Base-by-base conservation (phyloP, 2,888 invertebrate species). In the Sphaerophoria taeniata region DNA sequence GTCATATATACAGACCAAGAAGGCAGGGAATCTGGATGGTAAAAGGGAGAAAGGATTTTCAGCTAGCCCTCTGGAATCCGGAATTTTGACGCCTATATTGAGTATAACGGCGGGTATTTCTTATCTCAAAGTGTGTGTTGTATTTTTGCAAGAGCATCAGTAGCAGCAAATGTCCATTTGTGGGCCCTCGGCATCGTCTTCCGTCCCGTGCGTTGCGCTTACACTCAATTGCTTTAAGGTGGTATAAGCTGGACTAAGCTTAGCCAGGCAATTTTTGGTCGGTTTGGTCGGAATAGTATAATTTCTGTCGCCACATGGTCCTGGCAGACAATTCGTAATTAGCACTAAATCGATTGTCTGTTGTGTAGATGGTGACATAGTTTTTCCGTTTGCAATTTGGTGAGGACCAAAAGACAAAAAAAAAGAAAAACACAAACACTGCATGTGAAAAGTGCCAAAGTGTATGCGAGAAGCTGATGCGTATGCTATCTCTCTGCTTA, bases 151-250 rank as follows among this genome's bases (percentile, higher is more conserved):
- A 45, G 6, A 43, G 31, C 39, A 39, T 6, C 39, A 58, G 58
- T 6, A 43, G 31, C 24, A 24, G 24, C 24, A 24, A 24, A 24
- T 45, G 58, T 34, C 14, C 56, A 65, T 65, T 24, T 24, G 24
- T n/a, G n/a, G n/a, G n/a, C n/a, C n/a, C n/a, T 24, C 24, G 24
- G 24, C 24, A 24, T 24, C 24, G n/a, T n/a, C n/a, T n/a, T n/a
- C n/a, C n/a, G n/a, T n/a, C n/a, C n/a, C n/a, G n/a, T n/a, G n/a
- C n/a, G n/a, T n/a, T n/a, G n/a, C 63, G 74, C 83, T 39, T 74
- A 69, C 39, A 78, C 55, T 67, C 84, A 80, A 75, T 69, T 34
- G 56, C 58, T 73, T 73, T 67, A 73, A 81, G 76, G 81, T 85
- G 85, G 69, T 65, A 60, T 45, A 63, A 31, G 5, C 51, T 69